Base-by-base conservation (phyloP, 2,797 vertebrate species). In the Psittacula echo region DNA sequence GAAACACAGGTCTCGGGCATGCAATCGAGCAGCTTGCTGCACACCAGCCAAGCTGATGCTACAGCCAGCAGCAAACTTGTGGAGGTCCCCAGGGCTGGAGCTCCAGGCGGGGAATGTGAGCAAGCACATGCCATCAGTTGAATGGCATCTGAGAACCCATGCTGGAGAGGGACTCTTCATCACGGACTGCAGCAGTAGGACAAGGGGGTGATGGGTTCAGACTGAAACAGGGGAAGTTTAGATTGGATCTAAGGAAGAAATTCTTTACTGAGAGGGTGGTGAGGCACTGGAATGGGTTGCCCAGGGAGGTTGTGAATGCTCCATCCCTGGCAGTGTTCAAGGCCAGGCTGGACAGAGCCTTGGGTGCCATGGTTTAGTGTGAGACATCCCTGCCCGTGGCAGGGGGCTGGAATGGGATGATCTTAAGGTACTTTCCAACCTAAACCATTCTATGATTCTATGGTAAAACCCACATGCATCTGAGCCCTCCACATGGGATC, bases 21-120 rank as follows among this genome's bases (percentile, higher is more conserved):
- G 1, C 21, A 18, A 7, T 3, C 0, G 1, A 87, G 67, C 16
- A 23, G 48, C 37, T 61, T 5, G 2, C 30, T 41, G 27, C 37
- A n/a, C 32, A 37, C 10, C 68, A 77, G 47, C 24, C 44, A 64
- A 62, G 47, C 4, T 66, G 21, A 37, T 83, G 30, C 41, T 50
- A 58, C 29, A 30, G 37, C 21, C 14, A 7, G 3, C 47, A 62
- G 67, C 41, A 81, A 42, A 51, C 29, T 53, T 44, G 20, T 12
- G 5, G 6, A 65, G 29, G 12, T 51, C 60, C 39, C 47, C 53
- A n/a, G 42, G 53, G 50, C 60, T 61, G 2, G 1, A 66, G 41
- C 32, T 61, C 32, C 34, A 30, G 23, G n/a, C 62, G 72, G 58
- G 61, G 20, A 60, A 7, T 10, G 16, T 23, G 29, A 67, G n/a